These are phyloP conservation scores for Mechanitis messenoides DNA, from an alignment of 2,888 invertebrate species.

Conservation along the genomic window DNA sequence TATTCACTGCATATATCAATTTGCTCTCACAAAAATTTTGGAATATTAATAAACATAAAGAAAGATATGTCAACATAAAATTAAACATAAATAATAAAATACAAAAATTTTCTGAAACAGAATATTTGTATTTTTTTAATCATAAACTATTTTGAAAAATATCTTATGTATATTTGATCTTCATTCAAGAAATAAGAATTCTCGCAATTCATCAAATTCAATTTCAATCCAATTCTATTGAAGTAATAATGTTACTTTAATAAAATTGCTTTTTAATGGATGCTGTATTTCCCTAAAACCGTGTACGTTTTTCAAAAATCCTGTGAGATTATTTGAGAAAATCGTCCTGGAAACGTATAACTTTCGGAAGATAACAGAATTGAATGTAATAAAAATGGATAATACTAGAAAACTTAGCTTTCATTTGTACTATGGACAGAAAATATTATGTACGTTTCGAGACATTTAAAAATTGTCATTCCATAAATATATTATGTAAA, in stretches of 20 bases:
- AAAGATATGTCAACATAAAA: too few relatives aligned
- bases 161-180: not conserved
- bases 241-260: not conserved
- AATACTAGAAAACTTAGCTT: slow-evolving; percentile 13
- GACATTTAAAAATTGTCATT: too few relatives aligned
- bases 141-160: too few relatives aligned
- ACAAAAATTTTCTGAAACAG: too few relatives aligned
- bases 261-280: not conserved
- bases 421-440: too few relatives aligned
- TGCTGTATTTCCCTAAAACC: not conserved
- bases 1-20: too few relatives aligned
- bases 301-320: not conserved
- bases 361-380: slow-evolving; percentile 23
- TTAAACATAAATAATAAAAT: too few relatives aligned
- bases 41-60: too few relatives aligned
- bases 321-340: slow-evolving; percentile 6
- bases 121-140: too few relatives aligned
- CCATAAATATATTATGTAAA: too few relatives aligned
- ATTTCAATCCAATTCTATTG: not conserved
- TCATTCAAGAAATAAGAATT: not conserved
- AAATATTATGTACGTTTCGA: too few relatives aligned
- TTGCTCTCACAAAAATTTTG: too few relatives aligned
- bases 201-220: not conserved
- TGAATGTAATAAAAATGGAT: slow-evolving; percentile 34
- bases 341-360: slow-evolving; percentile 14